Evolutionary conservation across 2,888 invertebrate genomes (phyloP), one percentile per base, ranked within the genome.

Genomic region (Perdita meconis): DNA sequence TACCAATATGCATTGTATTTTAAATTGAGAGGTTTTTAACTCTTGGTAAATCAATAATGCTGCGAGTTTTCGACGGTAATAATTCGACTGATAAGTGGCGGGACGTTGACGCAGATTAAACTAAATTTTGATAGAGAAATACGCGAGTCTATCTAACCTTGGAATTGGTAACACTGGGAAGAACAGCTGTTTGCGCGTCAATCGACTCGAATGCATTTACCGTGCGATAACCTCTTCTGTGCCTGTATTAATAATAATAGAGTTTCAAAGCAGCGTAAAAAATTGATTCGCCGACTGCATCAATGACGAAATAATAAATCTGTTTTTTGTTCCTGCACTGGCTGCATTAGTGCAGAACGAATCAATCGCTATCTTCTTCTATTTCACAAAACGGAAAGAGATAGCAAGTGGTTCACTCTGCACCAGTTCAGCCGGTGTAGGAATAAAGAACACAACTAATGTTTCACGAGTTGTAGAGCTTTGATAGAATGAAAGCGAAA

Each of bases 101-200:
- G 19, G 22, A 2, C 10, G 10, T 22, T 47, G 10, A 19, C 16
- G 19, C 3, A 16, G 47, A 19, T 10, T 47, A 10, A 22, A 47
- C 8, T 10, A 60, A 30, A n/a, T n/a, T n/a, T 44, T 10, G 13
- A 24, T 36, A 34, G 19, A 47, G 13, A 30, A n/a, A 47, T 22
- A 19, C 13, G 47, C n/a, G n/a, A n/a, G 42, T 12, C 8, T 40
- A 16, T 13, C n/a, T 36, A 24, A 61, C 13, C 8, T 53, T 42
- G 24, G 47, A 10, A 72, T 81, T 80, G 72, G 77, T 68, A 72
- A 71, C 56, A 77, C 57, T 78, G 82, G 42, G 56, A 47, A 60
- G 67, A 84, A 80, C 84, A 84, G 74, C 82, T 84, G 82, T 84
- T 84, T 84, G 64, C 65, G 61, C 60, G 51, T 42, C 55, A 63